Base-by-base conservation (phyloP, 2,888 invertebrate genomes). In the Chalcis sispes region DNA sequence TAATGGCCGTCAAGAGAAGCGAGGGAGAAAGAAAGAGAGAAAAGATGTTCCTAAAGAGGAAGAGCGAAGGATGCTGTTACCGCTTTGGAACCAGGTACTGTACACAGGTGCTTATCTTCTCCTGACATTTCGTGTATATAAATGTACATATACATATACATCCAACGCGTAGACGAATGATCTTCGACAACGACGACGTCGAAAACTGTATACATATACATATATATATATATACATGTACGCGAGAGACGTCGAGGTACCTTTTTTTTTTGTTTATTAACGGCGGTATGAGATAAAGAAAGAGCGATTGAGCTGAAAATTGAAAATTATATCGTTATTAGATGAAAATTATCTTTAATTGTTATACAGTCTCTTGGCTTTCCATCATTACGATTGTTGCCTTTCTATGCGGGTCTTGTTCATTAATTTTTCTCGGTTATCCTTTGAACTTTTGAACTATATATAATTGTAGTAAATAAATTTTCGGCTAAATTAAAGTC, bases 1-100 rank as follows among this genome's bases (percentile, higher is more conserved):
- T 86, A 86, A 87, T 87, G 86, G 84, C 81, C 81, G 71, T 71
- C 62, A 73, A 59, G 18, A 40, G 27, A 25, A 48, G 29, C 1
- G 25, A 32, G 66, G 36, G 42, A 18, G 25, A 48, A 50, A 61
- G 58, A 29, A 18, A 69, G 67, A 46, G 61, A 32, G 23, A 69
- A 52, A 13, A n/a, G 29, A n/a, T 50, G 48, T 3, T 64, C 13
- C 29, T n/a, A 13, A 56, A 13, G 36, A 48, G 56, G 36, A 50
- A 32, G 25, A 23, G 36, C 8, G 52, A 54, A 67, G 52, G 36
- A 54, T 52, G 27, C 27, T 10, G 50, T 29, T 27, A 56, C 13
- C 18, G 61, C 58, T 67, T 61, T 67, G 50, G 64, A 70, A 56
- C 61, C 64, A 70, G 56, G 70, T 70, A 75, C 67, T 70, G 69